Percentiles rank a stretch among this genome's conserved stretches.
Evolutionary conservation across 2,797 vertebrate genomes (phyloP).

Genomic region (Anabacerthia variegaticeps): DNA sequence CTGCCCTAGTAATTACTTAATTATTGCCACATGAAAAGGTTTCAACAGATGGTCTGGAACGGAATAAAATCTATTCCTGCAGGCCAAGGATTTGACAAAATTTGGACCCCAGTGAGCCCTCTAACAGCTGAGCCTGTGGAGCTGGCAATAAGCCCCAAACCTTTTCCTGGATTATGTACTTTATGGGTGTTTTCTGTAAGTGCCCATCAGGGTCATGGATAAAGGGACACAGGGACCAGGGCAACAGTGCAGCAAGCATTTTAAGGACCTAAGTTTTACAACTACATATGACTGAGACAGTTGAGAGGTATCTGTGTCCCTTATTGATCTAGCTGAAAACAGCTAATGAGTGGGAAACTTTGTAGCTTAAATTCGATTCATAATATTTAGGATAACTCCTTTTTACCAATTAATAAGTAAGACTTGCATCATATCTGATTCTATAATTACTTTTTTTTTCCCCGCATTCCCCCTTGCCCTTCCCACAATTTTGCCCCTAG

Average conservation of each 20-base stretch:
- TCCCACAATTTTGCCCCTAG: neutral
- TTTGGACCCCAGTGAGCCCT: slow-evolving; percentile 21
- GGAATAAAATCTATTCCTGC: slow-evolving; percentile 47
- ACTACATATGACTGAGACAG: neutral
- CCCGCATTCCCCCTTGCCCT: neutral
- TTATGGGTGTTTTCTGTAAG: neutral
- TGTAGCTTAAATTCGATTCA: neutral
- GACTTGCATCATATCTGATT: neutral
- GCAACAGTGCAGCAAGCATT: neutral
- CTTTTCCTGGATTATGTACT: neutral
- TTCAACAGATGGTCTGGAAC: slow-evolving; percentile 66
- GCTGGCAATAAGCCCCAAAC: neutral
- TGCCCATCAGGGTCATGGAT: neutral
- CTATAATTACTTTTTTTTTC: neutral
- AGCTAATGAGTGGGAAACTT: neutral
- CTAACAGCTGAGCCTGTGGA: slow-evolving; percentile 28
- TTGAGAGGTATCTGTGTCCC: neutral
- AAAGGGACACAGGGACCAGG: neutral
- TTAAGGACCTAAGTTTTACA: neutral
- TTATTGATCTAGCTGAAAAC: neutral
- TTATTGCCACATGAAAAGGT: slow-evolving; percentile 52
- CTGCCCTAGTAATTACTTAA: slow-evolving; percentile 63
- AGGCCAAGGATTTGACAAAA: slow-evolving; percentile 31
- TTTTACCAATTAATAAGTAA: neutral
- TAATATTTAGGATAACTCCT: neutral